Base-by-base conservation (phyloP, 2,797 vertebrate genomes). In the Siniperca scherzeri region DNA sequence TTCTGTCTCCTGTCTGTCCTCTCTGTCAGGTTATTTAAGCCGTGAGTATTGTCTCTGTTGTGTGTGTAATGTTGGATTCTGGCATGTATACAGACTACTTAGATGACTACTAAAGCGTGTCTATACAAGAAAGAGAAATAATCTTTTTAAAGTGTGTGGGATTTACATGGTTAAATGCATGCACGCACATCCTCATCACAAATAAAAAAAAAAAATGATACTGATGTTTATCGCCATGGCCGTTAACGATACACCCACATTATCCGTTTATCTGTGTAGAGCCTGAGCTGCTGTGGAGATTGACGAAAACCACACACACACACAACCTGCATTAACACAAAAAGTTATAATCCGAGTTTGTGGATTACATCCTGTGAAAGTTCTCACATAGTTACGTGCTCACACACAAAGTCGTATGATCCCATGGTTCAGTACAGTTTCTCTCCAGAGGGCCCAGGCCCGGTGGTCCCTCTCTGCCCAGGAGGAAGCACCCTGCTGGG, bases 31-130 rank as follows among this genome's bases (percentile, higher is more conserved):
- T 88, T 90, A 14, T 70, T 81, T 19, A 93, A 92, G 71, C 90
- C 89, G 94, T 95, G 82, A 94, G 94, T 94, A 93, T 82, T 3
- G 1, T 80, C 5, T 65, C 22, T 53, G 68, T 46, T 22, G 40
- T 53, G 61, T 77, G 57, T 65, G 78, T 38, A 4, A 7, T 50
- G 44, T 14, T 61, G 13, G 68, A 48, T 64, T 71, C 7, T 38
- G 61, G 86, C 81, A 87, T 82, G 87, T 40, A 0, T 13, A 44
- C 38, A 50, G 42, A 57, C 13, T 17, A n/a, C 33, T 50, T 30
- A 33, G n/a, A 72, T 0, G 25, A 38, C 21, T 50, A 68, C 66
- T 79, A 62, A 86, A 78, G 36, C 3, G 33, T 81, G 55, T 38
- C 1, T 22, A n/a, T 4, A 59, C 44, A 22, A 10, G 52, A 50